Evolutionary conservation across 1,140 invertebrate genomes (phyloP), one percentile per base, ranked within the genome.

Genomic region (Bombus turneri): DNA sequence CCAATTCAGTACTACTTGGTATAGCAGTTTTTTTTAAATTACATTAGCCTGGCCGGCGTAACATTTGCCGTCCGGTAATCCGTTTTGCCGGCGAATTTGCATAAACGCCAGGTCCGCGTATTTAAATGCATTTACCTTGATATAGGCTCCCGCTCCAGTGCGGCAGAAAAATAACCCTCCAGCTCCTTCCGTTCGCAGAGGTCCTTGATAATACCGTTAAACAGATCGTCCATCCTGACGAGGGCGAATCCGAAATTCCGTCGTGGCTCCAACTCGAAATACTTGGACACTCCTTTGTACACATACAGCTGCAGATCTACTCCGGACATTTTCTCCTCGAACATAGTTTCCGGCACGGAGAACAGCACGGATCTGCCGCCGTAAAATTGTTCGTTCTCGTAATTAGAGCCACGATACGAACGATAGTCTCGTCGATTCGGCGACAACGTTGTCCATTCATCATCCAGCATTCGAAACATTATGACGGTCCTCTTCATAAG

Each of bases 291-390:
- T 71, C 92, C 83, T 47, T 91, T 93, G 28, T 74, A 83, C 1
- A 91, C 92, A 62, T 79, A 87, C 3, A 94, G 25, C 43, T 93
- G 86, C 6, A 94, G 25, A 13, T 84, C 76, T 1, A 92, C 57
- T 0, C 82, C 88, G 15, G 69, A 47, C 31, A 85, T 73, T 5
- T 75, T 31, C 9, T 87, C 64, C 62, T 90, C 64, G 2, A 93
- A 83, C 25, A 31, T 76, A 5, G 53, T 18, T 28, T 86, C 79
- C 5, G 92, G 85, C 1, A 94, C n/a, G 3, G 92, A 75, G 64
- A 94, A 93, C 12, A 94, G 85, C 22, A 94, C 73, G 2, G 94
- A 94, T 80, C 83, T 91, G 3, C 94, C 94, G 22, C 93, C 92
- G 80, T 94, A 78, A 53, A 94, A 94, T 0, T 69, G 37, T 34